phyloP scores from a whole-genome alignment of 2,888 invertebrate genomes.

The Galerucella nymphaeae region DNA sequence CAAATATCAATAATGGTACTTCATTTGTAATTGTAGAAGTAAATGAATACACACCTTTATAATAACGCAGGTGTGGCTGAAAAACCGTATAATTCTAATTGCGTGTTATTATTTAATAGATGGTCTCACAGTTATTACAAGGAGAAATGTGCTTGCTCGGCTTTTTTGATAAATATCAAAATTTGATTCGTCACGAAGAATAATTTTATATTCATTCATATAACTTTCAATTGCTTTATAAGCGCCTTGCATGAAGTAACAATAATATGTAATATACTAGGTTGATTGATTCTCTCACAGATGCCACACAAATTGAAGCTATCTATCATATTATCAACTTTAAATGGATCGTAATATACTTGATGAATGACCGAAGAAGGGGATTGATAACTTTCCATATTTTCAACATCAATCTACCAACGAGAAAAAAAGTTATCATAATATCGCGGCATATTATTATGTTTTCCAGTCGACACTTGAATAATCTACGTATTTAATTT shows the following conservation, averaged over 20 bases:
- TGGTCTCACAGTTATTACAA: slow-evolving; percentile 52
- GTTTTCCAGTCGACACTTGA: no score
- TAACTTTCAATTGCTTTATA: slow-evolving; percentile 38
- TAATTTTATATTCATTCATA: slow-evolving; percentile 35
- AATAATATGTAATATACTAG: slow-evolving; percentile 7
- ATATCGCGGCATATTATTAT: no score
- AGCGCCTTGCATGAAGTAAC: slow-evolving; percentile 10
- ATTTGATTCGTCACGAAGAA: slow-evolving; percentile 38
- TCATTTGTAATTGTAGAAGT: slow-evolving; percentile 43
- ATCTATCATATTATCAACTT: neutral
- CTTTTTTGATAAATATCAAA: slow-evolving; percentile 52
- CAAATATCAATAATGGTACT: neutral
- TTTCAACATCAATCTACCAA: neutral
- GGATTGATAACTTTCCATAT: neutral
- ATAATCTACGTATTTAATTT: no score
- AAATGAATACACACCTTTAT: slow-evolving; percentile 53
- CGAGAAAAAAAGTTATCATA: no score
- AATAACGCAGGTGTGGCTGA: slow-evolving; percentile 58
- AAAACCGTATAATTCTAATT: slow-evolving; percentile 60
- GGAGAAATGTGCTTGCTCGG: slow-evolving; percentile 50
- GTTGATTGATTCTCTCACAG: neutral
- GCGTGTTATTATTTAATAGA: slow-evolving; percentile 58
- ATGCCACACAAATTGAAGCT: neutral
- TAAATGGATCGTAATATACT: neutral
- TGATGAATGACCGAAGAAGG: neutral